Conservation (phyloP, 2,888 invertebrate species). For the Scaptomyza caliginosa region DNA sequence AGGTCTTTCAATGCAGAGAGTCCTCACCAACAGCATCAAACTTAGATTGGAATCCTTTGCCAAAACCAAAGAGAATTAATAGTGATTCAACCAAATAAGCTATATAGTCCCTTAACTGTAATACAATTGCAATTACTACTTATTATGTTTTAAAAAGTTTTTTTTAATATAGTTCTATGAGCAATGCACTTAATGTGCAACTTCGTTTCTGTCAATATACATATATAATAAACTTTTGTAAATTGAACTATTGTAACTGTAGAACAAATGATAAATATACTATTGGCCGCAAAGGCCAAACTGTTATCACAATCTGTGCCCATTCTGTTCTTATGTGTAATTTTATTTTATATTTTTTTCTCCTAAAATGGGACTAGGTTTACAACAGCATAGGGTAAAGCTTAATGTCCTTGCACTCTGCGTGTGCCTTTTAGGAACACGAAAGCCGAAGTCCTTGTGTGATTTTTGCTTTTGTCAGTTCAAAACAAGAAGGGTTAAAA, state of each 20-base stretch:
- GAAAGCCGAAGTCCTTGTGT: no score
- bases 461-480: no score
- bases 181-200: background rate
- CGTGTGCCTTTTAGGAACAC: no score
- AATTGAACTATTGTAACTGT: background rate
- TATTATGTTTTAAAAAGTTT: background rate
- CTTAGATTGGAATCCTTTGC: slow-evolving; percentile 84
- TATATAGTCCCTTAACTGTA: slow-evolving; percentile 2
- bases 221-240: background rate
- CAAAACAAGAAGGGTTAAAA: no score
- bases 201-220: background rate
- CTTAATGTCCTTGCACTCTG: no score
- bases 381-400: no score
- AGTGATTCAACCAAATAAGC: slow-evolving; percentile 45
- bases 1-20: slow-evolving; percentile 76
- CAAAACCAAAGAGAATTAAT: slow-evolving; percentile 83
- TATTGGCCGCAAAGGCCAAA: background rate
- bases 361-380: no score
- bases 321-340: no score
- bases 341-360: no score
- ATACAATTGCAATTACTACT: background rate
- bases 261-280: background rate
- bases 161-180: slow-evolving; percentile 1
- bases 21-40: slow-evolving; percentile 83
- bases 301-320: background rate